Percentiles rank a stretch among this genome's conserved stretches.
phyloP scores from a whole-genome alignment of 2,888 invertebrate genomes.

The Scrobipalpa atriplicella region DNA sequence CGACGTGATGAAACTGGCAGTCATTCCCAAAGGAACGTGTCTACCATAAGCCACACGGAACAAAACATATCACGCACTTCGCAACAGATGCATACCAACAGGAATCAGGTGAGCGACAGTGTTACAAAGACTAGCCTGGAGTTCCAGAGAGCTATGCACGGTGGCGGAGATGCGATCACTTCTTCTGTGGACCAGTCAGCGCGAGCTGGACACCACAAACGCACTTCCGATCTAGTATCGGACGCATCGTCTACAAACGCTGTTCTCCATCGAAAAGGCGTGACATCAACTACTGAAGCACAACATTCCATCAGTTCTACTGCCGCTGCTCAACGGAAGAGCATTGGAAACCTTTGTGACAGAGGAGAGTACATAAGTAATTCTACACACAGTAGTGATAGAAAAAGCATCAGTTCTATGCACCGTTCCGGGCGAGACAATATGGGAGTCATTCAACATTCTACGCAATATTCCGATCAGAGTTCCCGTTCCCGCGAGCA shows the following conservation, averaged over 20 bases:
- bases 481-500: constrained; percentile 60
- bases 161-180: constrained; percentile 49
- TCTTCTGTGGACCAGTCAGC: constrained; percentile 54
- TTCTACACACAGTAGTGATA: constrained; percentile 86
- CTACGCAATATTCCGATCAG: constrained; percentile 56
- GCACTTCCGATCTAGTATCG: constrained; percentile 88
- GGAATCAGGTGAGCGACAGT: constrained; percentile 71
- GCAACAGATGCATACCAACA: constrained; percentile 62
- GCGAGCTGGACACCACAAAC: constrained; percentile 84
- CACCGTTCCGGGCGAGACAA: constrained; percentile 87
- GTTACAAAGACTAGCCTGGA: constrained; percentile 80
- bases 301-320: constrained; percentile 88
- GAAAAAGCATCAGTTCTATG: constrained; percentile 90
- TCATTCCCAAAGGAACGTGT: constrained; percentile 44
- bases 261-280: constrained; percentile 89
- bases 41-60: constrained; percentile 50
- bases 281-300: constrained; percentile 86
- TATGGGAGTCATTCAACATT: constrained; percentile 73
- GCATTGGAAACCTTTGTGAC: constrained; percentile 90
- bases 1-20: constrained; percentile 39
- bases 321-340: constrained; percentile 91
- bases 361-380: constrained; percentile 87
- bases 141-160: constrained; percentile 79
- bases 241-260: constrained; percentile 89
- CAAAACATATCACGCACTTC: constrained; percentile 55